A percentile compares a stretch with the other conserved stretches of the same genome.
These are phyloP conservation scores for Cyclina sinensis DNA, from an alignment of 1,140 invertebrate species.

Conservation along the genomic window DNA sequence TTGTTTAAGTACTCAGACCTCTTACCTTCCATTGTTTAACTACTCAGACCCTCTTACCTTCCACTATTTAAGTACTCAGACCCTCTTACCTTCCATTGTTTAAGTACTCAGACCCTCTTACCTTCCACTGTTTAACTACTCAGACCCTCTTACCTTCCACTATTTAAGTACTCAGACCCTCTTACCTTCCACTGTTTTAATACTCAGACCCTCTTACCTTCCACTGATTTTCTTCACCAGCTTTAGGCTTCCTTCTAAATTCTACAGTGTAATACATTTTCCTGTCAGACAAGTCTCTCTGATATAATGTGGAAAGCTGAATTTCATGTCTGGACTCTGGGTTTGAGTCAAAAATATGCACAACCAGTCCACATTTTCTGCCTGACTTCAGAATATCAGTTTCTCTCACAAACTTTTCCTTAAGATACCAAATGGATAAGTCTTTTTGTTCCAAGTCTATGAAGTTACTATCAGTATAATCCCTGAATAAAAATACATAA, in stretches of 20 bases:
- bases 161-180: too few species aligned
- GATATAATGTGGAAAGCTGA: slow-evolving; percentile 43
- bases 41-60: too few species aligned
- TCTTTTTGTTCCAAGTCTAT: slow-evolving; percentile 42
- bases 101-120: too few species aligned
- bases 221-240: slow-evolving; percentile 23
- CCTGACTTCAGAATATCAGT: not conserved
- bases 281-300: slow-evolving; percentile 12
- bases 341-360: slow-evolving; percentile 5
- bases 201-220: slow-evolving; percentile 27
- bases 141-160: too few species aligned
- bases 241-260: not conserved
- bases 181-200: too few species aligned
- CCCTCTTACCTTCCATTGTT: too few species aligned
- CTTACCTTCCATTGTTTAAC: too few species aligned
- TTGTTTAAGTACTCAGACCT: too few species aligned
- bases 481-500: not conserved
- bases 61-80: too few species aligned
- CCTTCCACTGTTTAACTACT: too few species aligned
- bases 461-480: not conserved
- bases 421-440: slow-evolving; percentile 41
- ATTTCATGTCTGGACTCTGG: slow-evolving; percentile 16
- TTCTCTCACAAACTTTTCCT: slow-evolving; percentile 14
- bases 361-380: slow-evolving; percentile 45
- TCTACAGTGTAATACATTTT: slow-evolving; percentile 7